phyloP scores from a whole-genome alignment of 2,113 vertebrate species.

The Bettongia penicillata region DNA sequence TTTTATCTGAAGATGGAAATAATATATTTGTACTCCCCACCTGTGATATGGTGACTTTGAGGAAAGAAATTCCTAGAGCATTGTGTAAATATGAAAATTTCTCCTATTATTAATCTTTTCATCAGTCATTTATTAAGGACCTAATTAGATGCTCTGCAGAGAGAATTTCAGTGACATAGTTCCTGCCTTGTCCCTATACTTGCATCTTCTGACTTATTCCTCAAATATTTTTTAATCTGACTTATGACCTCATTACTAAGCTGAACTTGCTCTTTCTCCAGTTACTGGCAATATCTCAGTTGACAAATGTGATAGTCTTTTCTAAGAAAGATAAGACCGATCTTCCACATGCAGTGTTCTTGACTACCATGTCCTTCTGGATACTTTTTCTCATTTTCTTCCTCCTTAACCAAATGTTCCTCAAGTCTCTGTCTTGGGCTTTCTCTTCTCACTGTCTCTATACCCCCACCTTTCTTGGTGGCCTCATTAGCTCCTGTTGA shows the following conservation, averaged over 20 bases:
- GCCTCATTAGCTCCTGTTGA: background rate
- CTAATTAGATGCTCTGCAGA: background rate
- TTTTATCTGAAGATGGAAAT: background rate
- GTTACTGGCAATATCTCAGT: background rate
- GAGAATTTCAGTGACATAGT: background rate
- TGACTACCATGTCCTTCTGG: background rate
- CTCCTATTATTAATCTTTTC: background rate
- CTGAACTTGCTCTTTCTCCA: background rate
- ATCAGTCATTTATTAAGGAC: background rate
- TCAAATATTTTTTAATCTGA: background rate
- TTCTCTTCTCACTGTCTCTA: no score
- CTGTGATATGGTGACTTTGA: background rate
- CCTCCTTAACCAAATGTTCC: background rate
- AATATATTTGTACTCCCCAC: background rate
- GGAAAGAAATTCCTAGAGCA: background rate
- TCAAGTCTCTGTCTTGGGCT: background rate
- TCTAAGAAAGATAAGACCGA: background rate
- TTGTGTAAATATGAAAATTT: background rate
- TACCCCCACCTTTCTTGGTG: background rate
- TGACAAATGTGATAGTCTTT: background rate
- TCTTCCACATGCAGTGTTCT: background rate
- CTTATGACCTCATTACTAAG: background rate
- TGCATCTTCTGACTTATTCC: background rate
- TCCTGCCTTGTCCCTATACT: background rate
- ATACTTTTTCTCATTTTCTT: background rate